phyloP scores from a whole-genome alignment of 2,797 vertebrate genomes.

The Phyllotis vaccarum region DNA sequence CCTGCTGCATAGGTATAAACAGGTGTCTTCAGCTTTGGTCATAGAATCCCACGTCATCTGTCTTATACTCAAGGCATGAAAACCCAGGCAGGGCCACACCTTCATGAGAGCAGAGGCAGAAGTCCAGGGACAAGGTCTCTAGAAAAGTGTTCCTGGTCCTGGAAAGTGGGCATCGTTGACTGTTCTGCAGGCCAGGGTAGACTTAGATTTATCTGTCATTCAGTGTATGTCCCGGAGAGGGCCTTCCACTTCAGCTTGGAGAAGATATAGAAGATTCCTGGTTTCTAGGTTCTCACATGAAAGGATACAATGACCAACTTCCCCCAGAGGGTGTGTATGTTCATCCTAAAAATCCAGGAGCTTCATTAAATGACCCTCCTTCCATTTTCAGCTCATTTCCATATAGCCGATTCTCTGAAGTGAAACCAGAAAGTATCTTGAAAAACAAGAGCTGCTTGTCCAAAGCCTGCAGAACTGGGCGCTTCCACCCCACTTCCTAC shows the following conservation, averaged over 20 bases:
- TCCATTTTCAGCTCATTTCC: slow-evolving; percentile 36
- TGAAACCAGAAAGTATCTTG: not conserved
- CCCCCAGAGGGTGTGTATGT: not conserved
- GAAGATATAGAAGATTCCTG: not conserved
- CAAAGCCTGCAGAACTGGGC: not conserved
- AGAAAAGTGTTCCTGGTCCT: not conserved
- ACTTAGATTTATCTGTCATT: not conserved
- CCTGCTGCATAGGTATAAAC: not conserved
- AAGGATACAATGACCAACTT: not conserved
- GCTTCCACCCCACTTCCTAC: not conserved
- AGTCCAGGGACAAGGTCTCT: not conserved
- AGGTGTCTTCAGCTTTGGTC: not conserved
- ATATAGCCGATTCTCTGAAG: slow-evolving; percentile 35
- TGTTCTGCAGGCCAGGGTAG: not conserved
- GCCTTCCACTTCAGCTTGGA: not conserved
- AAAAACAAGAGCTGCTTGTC: slow-evolving; percentile 67
- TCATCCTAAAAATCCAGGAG: not conserved
- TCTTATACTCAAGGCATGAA: not conserved
- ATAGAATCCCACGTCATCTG: not conserved
- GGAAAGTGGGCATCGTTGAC: not conserved
- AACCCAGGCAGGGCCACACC: not conserved
- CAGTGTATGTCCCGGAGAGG: not conserved
- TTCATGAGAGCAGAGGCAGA: not conserved
- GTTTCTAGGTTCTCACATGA: not conserved
- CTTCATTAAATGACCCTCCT: not conserved